These are phyloP conservation scores for Congeria kusceri DNA, from an alignment of 2,888 invertebrate genomes.

Conservation along the genomic window DNA sequence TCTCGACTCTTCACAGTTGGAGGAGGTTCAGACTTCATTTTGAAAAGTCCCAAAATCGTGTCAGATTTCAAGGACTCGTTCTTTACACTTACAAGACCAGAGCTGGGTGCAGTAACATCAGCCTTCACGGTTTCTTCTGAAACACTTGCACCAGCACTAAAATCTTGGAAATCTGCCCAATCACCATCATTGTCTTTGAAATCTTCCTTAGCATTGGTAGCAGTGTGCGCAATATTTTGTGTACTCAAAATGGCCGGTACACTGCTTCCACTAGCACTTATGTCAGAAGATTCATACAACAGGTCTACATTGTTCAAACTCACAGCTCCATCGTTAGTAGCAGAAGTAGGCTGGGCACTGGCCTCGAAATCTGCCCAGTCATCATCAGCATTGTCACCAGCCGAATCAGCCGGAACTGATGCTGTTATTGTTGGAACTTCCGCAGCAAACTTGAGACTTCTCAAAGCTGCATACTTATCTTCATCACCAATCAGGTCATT, in stretches of 20 bases:
- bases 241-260: not conserved
- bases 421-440: constrained; percentile 29
- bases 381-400: constrained; percentile 46
- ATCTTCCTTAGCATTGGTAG: not conserved
- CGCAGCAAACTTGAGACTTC: constrained; percentile 62
- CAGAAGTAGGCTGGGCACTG: not conserved
- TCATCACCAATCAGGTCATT: constrained; percentile 75
- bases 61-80: constrained; percentile 70
- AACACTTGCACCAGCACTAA: constrained; percentile 33
- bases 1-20: constrained; percentile 41
- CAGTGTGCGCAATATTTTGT: not conserved
- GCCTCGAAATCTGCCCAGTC: constrained; percentile 69
- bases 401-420: constrained; percentile 16
- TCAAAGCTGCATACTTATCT: constrained; percentile 80
- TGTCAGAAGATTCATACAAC: not conserved
- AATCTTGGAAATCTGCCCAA: constrained; percentile 67
- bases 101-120: constrained; percentile 6
- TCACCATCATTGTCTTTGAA: constrained; percentile 44
- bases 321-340: not conserved
- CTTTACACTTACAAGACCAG: constrained; percentile 62
- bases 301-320: too few species aligned
- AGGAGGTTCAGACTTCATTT: constrained; percentile 69
- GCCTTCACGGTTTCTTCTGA: constrained; percentile 30
- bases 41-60: constrained; percentile 78
- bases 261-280: not conserved